Percentiles rank a stretch among this genome's conserved stretches.
Conservation (phyloP, 2,888 invertebrate genomes). For the Melipona bicolor region DNA sequence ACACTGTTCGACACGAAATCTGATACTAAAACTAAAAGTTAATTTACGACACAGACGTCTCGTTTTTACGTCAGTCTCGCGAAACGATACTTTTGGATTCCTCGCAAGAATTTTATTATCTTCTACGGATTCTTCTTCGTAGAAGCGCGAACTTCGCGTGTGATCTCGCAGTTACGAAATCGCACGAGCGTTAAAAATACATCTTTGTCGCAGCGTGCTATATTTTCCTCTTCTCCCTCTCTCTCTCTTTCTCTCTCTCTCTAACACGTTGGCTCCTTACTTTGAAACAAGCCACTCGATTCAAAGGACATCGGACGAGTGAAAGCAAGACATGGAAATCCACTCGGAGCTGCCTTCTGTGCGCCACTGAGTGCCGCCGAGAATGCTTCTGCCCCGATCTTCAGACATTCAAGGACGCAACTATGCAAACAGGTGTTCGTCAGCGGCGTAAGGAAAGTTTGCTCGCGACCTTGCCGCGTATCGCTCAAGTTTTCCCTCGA, state of each 20-base stretch:
- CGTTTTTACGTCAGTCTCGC: not conserved
- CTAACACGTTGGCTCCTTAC: not conserved
- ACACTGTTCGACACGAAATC: no score
- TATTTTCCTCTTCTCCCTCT: not conserved
- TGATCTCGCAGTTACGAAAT: constrained; percentile 16
- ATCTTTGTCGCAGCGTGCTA: not conserved
- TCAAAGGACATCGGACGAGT: constrained; percentile 58
- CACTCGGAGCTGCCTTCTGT: constrained; percentile 58
- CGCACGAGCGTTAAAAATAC: constrained; percentile 28
- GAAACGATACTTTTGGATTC: constrained; percentile 1
- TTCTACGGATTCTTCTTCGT: not conserved
- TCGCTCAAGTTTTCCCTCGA: constrained; percentile 36
- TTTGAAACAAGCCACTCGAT: constrained; percentile 57
- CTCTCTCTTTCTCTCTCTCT: not conserved
- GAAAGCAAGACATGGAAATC: constrained; percentile 68
- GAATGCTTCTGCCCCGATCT: constrained; percentile 53
- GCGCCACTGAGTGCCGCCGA: constrained; percentile 43
- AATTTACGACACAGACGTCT: constrained; percentile 13
- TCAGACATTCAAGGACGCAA: constrained; percentile 64
- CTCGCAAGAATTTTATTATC: constrained; percentile 5
- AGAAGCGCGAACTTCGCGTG: constrained; percentile 8
- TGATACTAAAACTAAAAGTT: not conserved
- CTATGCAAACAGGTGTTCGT: constrained; percentile 64
- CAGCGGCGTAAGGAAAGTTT: constrained; percentile 51
- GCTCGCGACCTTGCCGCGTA: constrained; percentile 52